Evolutionary conservation across 1,140 invertebrate genomes (phyloP).

Genomic region (Heterodera carotae): DNA sequence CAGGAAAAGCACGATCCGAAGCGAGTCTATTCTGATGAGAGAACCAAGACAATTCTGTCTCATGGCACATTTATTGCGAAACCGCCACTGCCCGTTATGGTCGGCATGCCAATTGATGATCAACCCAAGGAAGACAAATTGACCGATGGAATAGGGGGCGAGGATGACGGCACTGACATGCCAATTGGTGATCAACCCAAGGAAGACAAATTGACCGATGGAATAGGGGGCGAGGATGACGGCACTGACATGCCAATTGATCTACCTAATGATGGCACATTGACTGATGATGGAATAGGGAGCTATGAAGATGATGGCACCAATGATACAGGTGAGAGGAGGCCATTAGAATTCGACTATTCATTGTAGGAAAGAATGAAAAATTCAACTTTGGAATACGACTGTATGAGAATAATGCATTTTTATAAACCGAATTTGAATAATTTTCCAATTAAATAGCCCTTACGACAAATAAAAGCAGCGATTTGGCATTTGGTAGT

Average conservation of each 20-base stretch:
- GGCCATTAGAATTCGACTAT: neutral
- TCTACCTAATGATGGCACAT: too few relatives aligned
- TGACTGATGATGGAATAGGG: neutral
- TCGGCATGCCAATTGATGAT: constrained; percentile 5
- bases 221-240: neutral
- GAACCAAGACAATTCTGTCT: too few relatives aligned
- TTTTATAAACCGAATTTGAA: too few relatives aligned
- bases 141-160: neutral
- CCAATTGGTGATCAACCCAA: constrained; percentile 4
- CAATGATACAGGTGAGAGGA: neutral
- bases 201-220: too few relatives aligned
- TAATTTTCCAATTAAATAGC: too few relatives aligned
- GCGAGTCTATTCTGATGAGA: neutral
- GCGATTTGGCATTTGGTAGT: neutral
- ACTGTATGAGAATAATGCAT: too few relatives aligned
- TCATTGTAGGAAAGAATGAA: too few relatives aligned
- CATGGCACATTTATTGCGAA: neutral
- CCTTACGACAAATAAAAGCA: constrained; percentile 3
- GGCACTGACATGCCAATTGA: neutral
- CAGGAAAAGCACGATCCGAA: neutral
- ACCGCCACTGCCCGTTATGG: neutral
- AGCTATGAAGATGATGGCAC: neutral
- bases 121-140: too few relatives aligned
- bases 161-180: neutral
- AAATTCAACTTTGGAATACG: too few relatives aligned